Conservation (phyloP, 2,888 invertebrate species). For the Lepidocyrtoides sp. region DNA sequence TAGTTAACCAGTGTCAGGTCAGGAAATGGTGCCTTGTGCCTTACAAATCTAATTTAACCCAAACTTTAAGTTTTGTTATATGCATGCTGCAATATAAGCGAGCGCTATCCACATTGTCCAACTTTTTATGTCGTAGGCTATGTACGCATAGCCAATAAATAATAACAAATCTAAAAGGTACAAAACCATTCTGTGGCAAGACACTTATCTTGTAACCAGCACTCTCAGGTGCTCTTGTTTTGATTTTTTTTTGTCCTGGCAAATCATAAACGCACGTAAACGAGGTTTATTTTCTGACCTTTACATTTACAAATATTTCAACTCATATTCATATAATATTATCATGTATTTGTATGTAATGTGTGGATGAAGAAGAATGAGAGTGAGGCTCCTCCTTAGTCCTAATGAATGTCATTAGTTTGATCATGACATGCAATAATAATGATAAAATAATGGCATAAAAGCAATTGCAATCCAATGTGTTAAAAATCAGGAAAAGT, state of each 20-base stretch:
- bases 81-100: conserved; percentile 27
- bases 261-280: conserved; percentile 81
- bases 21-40: conserved; percentile 77
- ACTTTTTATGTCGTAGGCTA: neutral
- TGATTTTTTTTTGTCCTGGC: conserved; percentile 41
- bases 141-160: neutral
- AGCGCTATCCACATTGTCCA: conserved; percentile 1
- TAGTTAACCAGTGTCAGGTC: conserved; percentile 73
- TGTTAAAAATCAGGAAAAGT: too few relatives aligned
- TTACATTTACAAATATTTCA: neutral
- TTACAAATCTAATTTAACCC: conserved; percentile 29
- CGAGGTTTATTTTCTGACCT: conserved; percentile 61
- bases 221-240: neutral
- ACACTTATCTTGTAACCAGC: conserved; percentile 54
- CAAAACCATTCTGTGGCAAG: conserved; percentile 72
- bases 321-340: neutral
- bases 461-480: too few relatives aligned
- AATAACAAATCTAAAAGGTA: conserved; percentile 65
- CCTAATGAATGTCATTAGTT: neutral
- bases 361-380: conserved; percentile 25
- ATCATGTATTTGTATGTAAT: neutral
- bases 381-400: conserved; percentile 17
- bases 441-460: neutral
- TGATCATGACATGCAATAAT: conserved; percentile 1
- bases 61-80: conserved; percentile 20